Evolutionary conservation across 2,113 vertebrate species (phyloP).

Genomic region (Eidolon helvum): DNA sequence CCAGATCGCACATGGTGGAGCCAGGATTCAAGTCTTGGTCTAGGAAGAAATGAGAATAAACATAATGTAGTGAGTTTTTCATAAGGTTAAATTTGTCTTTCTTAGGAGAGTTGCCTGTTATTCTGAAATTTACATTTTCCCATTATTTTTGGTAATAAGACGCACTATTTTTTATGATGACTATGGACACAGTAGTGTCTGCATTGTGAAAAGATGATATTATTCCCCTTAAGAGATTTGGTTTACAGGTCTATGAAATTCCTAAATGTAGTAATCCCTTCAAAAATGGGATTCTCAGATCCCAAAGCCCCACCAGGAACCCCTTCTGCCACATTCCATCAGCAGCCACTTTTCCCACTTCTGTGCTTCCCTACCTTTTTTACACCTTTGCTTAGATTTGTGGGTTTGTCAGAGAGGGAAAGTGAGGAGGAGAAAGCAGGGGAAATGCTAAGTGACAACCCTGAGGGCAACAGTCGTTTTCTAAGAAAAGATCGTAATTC

Average conservation of each 20-base stretch:
- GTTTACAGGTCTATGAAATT: not conserved
- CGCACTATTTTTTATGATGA: not conserved
- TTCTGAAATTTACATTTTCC: not conserved
- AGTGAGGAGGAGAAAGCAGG: conserved; percentile 24
- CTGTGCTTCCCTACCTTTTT: not conserved
- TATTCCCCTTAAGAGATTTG: not conserved
- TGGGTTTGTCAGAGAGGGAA: conserved; percentile 21
- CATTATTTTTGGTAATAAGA: not conserved
- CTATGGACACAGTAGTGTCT: not conserved
- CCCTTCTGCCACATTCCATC: not conserved
- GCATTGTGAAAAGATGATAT: not conserved
- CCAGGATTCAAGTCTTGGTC: not conserved
- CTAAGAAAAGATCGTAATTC: conserved; percentile 65
- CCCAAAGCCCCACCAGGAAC: not conserved
- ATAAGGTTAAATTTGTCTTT: not conserved
- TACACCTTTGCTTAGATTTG: not conserved
- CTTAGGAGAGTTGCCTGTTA: not conserved
- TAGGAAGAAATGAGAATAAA: not conserved
- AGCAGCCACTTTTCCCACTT: not conserved
- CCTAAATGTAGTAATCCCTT: not conserved
- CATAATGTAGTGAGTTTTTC: not conserved
- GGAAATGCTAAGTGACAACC: conserved; percentile 66
- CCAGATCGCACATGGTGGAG: fast-evolving
- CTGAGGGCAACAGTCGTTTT: conserved; percentile 64
- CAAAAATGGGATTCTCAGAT: too few relatives aligned